phyloP scores from a whole-genome alignment of 2,797 vertebrate genomes.

The Centropyge bicolor region DNA sequence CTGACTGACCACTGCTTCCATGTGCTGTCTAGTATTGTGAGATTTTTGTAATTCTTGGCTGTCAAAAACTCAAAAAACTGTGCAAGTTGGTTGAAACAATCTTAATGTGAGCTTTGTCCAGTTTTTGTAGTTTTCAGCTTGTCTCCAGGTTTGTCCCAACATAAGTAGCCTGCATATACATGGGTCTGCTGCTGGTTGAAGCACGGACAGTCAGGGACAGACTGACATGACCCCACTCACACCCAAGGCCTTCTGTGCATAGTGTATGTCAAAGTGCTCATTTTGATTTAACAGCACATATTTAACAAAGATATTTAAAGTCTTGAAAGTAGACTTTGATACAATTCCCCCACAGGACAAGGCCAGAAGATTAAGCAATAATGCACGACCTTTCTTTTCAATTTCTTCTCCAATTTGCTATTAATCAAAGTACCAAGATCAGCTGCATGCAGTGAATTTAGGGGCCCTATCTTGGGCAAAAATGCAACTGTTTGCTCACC shows the following conservation, averaged over 20 bases:
- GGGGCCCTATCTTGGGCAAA: not conserved
- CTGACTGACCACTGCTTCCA: not conserved
- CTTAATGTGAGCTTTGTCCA: not conserved
- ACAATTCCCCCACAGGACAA: not conserved
- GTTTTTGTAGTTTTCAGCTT: too few relatives aligned
- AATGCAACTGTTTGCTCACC: not conserved
- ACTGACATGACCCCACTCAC: too few relatives aligned
- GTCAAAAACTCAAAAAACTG: too few relatives aligned
- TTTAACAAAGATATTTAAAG: not conserved
- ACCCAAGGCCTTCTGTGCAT: too few relatives aligned
- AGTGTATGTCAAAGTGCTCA: too few relatives aligned
- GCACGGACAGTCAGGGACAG: too few relatives aligned
- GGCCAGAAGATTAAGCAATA: not conserved
- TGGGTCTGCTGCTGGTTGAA: too few relatives aligned
- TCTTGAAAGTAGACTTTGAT: not conserved
- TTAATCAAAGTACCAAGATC: too few relatives aligned
- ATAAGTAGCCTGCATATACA: too few relatives aligned
- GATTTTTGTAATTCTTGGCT: not conserved
- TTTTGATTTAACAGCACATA: not conserved
- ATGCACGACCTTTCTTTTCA: too few relatives aligned
- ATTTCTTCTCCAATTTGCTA: too few relatives aligned
- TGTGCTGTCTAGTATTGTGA: not conserved
- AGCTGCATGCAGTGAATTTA: not conserved
- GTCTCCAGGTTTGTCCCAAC: too few relatives aligned
- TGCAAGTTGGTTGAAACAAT: not conserved